phyloP scores from a whole-genome alignment of 2,113 vertebrate genomes.

The Hippolais icterina region DNA sequence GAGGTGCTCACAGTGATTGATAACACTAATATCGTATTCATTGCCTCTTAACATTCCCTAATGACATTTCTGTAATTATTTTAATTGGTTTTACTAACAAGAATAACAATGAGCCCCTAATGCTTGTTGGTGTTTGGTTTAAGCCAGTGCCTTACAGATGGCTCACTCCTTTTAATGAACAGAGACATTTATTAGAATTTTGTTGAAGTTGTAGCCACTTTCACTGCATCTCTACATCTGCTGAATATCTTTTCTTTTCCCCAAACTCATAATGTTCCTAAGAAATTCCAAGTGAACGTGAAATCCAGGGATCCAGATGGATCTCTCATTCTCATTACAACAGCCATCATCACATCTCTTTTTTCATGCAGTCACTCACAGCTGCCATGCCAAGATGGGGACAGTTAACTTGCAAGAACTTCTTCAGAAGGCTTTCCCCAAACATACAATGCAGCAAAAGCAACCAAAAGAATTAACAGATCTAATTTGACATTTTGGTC shows the following conservation, averaged over 20 bases:
- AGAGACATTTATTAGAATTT: not conserved
- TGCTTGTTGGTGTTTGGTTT: conserved; percentile 9
- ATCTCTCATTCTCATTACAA: not conserved
- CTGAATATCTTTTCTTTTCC: not conserved
- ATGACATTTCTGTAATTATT: conserved; percentile 8
- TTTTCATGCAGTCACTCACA: not conserved
- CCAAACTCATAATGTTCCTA: not conserved
- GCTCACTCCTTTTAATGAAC: not conserved
- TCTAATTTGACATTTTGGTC: not conserved
- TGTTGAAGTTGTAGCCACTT: not conserved
- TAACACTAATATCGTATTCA: not conserved
- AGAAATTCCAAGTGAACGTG: not conserved
- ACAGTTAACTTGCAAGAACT: not conserved
- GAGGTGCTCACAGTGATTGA: not conserved
- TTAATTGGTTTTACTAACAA: conserved; percentile 37
- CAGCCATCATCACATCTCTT: not conserved
- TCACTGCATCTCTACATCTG: not conserved
- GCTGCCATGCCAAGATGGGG: not conserved
- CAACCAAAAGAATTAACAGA: not conserved
- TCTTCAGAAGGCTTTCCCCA: not conserved
- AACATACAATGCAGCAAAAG: not conserved
- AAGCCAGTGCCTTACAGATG: not conserved
- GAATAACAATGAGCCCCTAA: not conserved
- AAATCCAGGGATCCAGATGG: not conserved
- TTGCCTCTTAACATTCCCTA: not conserved